Base-by-base conservation (phyloP, 2,113 vertebrate species). In the Patagioenas fasciata region DNA sequence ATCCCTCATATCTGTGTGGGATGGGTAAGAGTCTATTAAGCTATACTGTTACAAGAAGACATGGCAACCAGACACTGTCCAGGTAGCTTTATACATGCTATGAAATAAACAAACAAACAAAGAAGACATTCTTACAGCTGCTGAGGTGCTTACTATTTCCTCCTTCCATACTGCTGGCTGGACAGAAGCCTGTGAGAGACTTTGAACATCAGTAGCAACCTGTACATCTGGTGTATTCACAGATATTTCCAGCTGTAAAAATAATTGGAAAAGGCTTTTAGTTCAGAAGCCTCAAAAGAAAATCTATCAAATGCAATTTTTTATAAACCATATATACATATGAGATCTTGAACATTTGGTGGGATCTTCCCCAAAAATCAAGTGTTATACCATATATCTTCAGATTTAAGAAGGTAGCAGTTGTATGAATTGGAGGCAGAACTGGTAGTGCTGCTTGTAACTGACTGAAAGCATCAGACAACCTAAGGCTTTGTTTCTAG, bases 211-310 rank as follows among this genome's bases (percentile, higher is more conserved):
- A 79, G 81, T 23, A 81, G 98, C 72, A 86, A 97, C 97, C 73
- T 97, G 97, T 60, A 97, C 89, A 91, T 99, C 98, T 80, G 98
- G 97, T 82, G 98, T 91, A 94, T 98, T 98, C 90, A 98, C 94
- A 77, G 98, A 91, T 95, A 99, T 98, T 97, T 99, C 99, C 94
- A 99, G 97, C 99, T 99, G 98, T 69, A 93, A 96, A 97, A 96
- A 97, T 62, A 90, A 78, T 80, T 83, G 69, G 7, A 58, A 67
- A 97, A 97, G 75, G 67, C 38, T 73, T 96, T 97, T 34, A 91
- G 66, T 92, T 89, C 74, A 74, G 31, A 10, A 85, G 29, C 57
- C 2, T 5, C 26, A 56, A 13, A 90, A 70, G n/a, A 56, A 89
- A 36, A 44, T 86, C 60, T 56, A 36, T 38, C 40, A 91, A 74